A percentile compares a stretch with the other conserved stretches of the same genome.
Evolutionary conservation across 2,113 vertebrate genomes (phyloP).

Genomic region (Talpa occidentalis): DNA sequence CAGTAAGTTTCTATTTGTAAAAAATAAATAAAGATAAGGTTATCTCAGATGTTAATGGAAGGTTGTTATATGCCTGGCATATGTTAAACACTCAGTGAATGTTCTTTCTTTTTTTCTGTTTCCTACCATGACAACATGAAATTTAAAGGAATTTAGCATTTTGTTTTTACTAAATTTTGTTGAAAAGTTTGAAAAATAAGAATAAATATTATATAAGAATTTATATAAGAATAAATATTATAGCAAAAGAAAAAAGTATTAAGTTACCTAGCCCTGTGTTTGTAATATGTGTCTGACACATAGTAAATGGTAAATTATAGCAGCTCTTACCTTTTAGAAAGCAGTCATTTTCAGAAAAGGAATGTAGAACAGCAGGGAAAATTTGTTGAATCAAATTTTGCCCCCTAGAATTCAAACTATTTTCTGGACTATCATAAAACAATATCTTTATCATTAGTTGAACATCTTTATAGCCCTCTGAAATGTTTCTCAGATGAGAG

Average conservation of each 20-base stretch:
- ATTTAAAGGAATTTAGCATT: constrained; percentile 10
- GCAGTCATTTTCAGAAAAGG: constrained; percentile 32
- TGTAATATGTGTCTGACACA: neutral
- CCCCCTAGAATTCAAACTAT: constrained; percentile 31
- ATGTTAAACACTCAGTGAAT: neutral
- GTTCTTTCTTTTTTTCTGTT: constrained; percentile 14
- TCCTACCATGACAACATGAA: neutral
- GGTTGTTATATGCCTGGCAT: neutral
- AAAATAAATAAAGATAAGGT: neutral
- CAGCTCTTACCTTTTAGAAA: neutral
- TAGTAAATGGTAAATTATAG: neutral
- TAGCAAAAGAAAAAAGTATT: neutral
- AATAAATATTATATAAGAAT: neutral
- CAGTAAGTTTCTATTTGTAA: neutral
- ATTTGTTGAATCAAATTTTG: neutral
- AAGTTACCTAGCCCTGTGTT: neutral
- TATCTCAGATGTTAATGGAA: neutral
- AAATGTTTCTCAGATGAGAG: constrained; percentile 25
- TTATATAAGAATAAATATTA: neutral
- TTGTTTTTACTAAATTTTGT: constrained; percentile 53
- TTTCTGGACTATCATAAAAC: constrained; percentile 24
- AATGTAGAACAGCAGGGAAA: neutral
- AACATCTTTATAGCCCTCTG: constrained; percentile 29
- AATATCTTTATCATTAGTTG: neutral
- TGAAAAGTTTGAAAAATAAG: constrained; percentile 38